Base-by-base conservation (phyloP, 2,113 vertebrate genomes). In the Phalacrocorax carbo region DNA sequence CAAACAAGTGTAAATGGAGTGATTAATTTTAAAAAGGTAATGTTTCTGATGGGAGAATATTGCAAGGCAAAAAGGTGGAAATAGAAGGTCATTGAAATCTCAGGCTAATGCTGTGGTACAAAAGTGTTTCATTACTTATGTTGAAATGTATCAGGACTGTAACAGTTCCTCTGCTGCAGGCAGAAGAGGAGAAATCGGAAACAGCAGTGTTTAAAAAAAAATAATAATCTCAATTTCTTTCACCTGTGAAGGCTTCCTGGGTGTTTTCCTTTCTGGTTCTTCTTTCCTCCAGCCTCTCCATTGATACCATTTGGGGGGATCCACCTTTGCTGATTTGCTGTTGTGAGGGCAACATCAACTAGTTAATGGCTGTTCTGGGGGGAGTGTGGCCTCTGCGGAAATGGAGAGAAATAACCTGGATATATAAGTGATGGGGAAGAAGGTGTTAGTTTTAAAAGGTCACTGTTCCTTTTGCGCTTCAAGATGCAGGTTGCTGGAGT, bases 1-100 rank as follows among this genome's bases (percentile, higher is more conserved):
- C 66, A 72, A 89, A 90, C 68, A 92, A 82, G 91, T 68, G 46
- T 92, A 88, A 95, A 89, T 65, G 58, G 34, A 79, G 68, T n/a
- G 66, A 78, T 86, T 89, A 80, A 81, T 86, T 88, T 55, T 1
- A 71, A 86, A 88, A 75, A 49, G 29, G 38, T 79, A 52, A 49
- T 15, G 38, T 82, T 87, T 93, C 65, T 69, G 62, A 29, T 42
- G 62, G 48, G 83, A 54, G 66, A 92, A 90, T 62, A 11, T 4
- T 32, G 49, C 52, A 57, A 91, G 81, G 78, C 48, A 79, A 64
- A 68, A 75, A 79, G 80, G 60, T 91, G 88, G 73, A 94, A 88
- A 93, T 61, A 65, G 2, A 9, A 9, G 32, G 70, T 89, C 81
- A 94, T 23, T 95, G 92, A 93, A 94, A 94, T 82, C 86, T 89